These are phyloP conservation scores for Cacatua alba DNA, from an alignment of 2,113 vertebrate genomes.

Conservation along the genomic window DNA sequence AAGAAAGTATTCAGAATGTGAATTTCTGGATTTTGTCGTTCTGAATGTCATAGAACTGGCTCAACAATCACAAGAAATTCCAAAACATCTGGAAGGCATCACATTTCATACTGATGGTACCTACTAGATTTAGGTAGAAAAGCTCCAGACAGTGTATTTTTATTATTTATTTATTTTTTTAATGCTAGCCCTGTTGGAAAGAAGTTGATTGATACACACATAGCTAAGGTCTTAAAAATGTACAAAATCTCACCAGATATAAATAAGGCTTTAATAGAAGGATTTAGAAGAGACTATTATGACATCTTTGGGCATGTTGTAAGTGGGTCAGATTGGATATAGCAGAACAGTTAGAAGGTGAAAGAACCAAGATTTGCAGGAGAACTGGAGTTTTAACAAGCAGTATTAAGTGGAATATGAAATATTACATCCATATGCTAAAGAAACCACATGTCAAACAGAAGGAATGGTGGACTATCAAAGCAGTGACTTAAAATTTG, in stretches of 20 bases:
- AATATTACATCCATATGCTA: slow-evolving; percentile 69
- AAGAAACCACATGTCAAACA: slow-evolving; percentile 68
- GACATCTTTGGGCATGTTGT: not conserved
- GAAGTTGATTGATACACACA: not conserved
- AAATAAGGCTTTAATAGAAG: not conserved
- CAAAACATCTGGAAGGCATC: slow-evolving; percentile 37
- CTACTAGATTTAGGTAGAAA: slow-evolving; percentile 22
- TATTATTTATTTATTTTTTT: not conserved
- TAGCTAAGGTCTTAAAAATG: slow-evolving; percentile 15
- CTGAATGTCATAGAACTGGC: slow-evolving; percentile 6
- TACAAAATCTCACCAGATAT: slow-evolving; percentile 3
- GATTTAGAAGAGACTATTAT: not conserved
- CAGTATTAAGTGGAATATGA: slow-evolving; percentile 57
- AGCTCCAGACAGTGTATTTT: not conserved
- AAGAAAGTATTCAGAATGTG: not conserved
- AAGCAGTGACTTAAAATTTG: slow-evolving; percentile 60
- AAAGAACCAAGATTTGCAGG: slow-evolving; percentile 29
- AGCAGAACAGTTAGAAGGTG: slow-evolving; percentile 30
- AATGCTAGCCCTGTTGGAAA: not conserved
- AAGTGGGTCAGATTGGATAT: not conserved
- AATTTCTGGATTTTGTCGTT: slow-evolving; percentile 48
- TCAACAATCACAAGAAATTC: not conserved
- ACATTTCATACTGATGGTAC: slow-evolving; percentile 4
- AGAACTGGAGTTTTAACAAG: slow-evolving; percentile 55
- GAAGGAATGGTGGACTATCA: slow-evolving; percentile 58